A percentile compares a stretch with the other conserved stretches of the same genome.
Evolutionary conservation across 2,888 invertebrate species (phyloP).

Genomic region (Drosophila prolongata): DNA sequence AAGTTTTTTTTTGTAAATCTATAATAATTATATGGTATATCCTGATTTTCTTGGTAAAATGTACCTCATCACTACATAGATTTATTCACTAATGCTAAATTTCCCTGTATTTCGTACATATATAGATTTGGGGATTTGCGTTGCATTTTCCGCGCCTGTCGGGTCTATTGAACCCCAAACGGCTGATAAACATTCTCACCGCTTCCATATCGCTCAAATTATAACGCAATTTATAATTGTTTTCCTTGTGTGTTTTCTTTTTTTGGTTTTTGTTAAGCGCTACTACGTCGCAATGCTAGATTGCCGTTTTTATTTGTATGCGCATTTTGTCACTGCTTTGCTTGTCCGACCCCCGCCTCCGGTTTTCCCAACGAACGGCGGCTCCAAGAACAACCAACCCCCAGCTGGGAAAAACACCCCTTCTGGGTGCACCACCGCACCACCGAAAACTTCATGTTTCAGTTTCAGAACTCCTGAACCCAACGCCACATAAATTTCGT

Average conservation of each 20-base stretch:
- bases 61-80: too few species aligned
- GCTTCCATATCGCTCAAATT: slow-evolving; percentile 43
- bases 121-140: slow-evolving; percentile 48
- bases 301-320: slow-evolving; percentile 33
- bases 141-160: slow-evolving; percentile 42
- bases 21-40: too few species aligned
- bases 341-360: slow-evolving; percentile 4
- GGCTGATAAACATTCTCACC: slow-evolving; percentile 61
- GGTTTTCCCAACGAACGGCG: slow-evolving; percentile 8
- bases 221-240: slow-evolving; percentile 69
- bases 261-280: slow-evolving; percentile 23
- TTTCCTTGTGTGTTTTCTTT: slow-evolving; percentile 22
- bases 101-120: slow-evolving; percentile 19
- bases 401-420: slow-evolving; percentile 62
- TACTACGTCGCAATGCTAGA: slow-evolving; percentile 46
- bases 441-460: slow-evolving; percentile 25
- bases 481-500: slow-evolving; percentile 57
- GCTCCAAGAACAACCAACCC: slow-evolving; percentile 59
- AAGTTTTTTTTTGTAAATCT: too few species aligned
- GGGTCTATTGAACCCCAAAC: slow-evolving; percentile 65
- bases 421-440: slow-evolving; percentile 52
- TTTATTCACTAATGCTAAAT: background rate
- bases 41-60: too few species aligned
- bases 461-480: slow-evolving; percentile 24
- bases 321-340: slow-evolving; percentile 45